Evolutionary conservation across 2,888 invertebrate species (phyloP).

Genomic region (Itoplectis maculator): DNA sequence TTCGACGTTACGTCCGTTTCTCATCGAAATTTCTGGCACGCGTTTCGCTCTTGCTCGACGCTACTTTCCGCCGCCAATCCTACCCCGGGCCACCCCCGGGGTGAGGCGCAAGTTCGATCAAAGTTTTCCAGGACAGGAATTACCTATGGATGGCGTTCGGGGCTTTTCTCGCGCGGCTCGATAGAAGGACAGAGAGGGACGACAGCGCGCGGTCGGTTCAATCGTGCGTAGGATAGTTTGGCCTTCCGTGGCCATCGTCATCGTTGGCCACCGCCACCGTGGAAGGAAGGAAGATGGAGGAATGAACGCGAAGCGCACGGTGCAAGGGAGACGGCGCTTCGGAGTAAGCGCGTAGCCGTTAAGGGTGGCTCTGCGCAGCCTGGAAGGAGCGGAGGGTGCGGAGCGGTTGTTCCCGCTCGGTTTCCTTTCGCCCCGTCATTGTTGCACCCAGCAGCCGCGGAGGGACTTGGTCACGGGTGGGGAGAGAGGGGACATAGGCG

Average conservation of each 20-base stretch:
- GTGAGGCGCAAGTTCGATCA: conserved; percentile 36
- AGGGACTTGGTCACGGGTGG: too few relatives aligned
- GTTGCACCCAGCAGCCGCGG: conserved; percentile 60
- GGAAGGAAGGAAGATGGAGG: conserved; percentile 1
- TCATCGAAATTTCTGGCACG: conserved; percentile 68
- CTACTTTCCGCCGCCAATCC: neutral
- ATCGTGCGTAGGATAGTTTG: conserved; percentile 45
- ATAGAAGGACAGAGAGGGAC: neutral
- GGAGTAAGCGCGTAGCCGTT: conserved; percentile 18
- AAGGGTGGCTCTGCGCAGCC: conserved; percentile 46
- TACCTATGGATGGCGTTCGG: neutral
- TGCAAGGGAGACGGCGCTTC: conserved; percentile 9
- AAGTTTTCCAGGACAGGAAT: conserved; percentile 16
- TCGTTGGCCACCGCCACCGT: conserved; percentile 36
- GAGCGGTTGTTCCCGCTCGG: conserved; percentile 46
- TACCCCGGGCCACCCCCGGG: neutral
- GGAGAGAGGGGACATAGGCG: conserved; percentile 69
- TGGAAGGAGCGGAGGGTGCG: conserved; percentile 18
- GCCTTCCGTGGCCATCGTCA: conserved; percentile 38
- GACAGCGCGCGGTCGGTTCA: conserved; percentile 27
- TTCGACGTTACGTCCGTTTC: too few relatives aligned
- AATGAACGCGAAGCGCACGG: neutral
- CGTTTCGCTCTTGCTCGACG: conserved; percentile 37
- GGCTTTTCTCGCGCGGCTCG: conserved; percentile 6
- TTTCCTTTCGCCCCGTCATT: conserved; percentile 60